A percentile compares a stretch with the other conserved stretches of the same genome.
Evolutionary conservation across 2,888 invertebrate species (phyloP).

Genomic region (Amphipoea oculea): DNA sequence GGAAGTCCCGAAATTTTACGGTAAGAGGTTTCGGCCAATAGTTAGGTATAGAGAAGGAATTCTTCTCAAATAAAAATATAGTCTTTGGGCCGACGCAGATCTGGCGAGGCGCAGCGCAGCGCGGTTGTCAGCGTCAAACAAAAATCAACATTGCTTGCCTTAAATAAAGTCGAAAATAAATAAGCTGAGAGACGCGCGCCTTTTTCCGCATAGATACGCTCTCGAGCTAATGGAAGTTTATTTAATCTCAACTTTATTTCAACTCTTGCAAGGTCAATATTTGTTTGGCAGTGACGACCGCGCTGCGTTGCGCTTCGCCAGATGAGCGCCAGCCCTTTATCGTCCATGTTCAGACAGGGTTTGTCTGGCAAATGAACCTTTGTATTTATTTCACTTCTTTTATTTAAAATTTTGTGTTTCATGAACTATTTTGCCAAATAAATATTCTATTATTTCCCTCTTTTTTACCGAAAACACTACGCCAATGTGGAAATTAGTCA

Average conservation of each 20-base stretch:
- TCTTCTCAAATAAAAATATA: neutral
- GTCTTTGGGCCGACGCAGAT: neutral
- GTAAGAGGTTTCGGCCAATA: neutral
- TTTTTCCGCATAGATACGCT: no score
- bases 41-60: neutral
- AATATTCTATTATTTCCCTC: neutral
- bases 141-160: no score
- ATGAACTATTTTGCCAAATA: neutral
- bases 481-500: neutral
- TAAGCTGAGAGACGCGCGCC: no score
- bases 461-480: neutral
- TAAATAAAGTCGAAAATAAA: no score
- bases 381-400: neutral
- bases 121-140: no score
- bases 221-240: no score
- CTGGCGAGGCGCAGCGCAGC: no score
- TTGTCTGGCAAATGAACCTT: neutral
- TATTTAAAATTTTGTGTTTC: neutral
- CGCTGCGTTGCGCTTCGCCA: no score
- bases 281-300: no score
- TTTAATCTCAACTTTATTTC: no score
- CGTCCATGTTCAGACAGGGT: neutral
- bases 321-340: no score
- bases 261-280: no score
- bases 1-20: neutral